Conservation (phyloP, 2,797 vertebrate genomes). For the Antennarius maculatus region DNA sequence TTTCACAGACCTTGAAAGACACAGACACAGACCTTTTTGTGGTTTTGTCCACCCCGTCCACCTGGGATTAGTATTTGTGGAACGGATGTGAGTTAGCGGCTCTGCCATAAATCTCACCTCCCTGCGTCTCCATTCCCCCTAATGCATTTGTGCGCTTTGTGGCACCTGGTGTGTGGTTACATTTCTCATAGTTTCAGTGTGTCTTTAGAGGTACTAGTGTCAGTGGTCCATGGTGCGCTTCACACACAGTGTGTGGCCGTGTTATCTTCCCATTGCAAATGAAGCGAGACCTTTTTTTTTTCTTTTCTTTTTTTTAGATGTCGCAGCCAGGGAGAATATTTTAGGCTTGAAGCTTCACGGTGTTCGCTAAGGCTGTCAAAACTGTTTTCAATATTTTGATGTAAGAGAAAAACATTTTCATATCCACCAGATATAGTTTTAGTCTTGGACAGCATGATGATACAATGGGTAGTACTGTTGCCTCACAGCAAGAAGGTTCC, state of each 20-base stretch:
- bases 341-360: neutral
- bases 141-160: constrained; percentile 23
- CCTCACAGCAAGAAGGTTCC: no score
- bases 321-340: neutral
- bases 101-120: constrained; percentile 43
- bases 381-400: neutral
- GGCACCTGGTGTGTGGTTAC: constrained; percentile 21
- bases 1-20: no score
- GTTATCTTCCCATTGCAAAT: constrained; percentile 1
- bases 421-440: no score
- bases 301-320: neutral
- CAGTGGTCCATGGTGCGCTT: no score
- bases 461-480: no score
- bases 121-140: constrained; percentile 18
- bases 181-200: constrained; percentile 17
- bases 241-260: neutral
- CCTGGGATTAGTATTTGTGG: constrained; percentile 26
- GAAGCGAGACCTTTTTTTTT: neutral
- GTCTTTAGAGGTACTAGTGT: neutral
- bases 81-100: constrained; percentile 16
- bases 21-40: neutral
- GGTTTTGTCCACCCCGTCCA: constrained; percentile 18
- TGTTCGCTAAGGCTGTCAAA: neutral
- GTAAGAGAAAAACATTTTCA: neutral
- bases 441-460: no score